Conservation (phyloP, 2,888 invertebrate genomes). For the Brachypterus glaber region DNA sequence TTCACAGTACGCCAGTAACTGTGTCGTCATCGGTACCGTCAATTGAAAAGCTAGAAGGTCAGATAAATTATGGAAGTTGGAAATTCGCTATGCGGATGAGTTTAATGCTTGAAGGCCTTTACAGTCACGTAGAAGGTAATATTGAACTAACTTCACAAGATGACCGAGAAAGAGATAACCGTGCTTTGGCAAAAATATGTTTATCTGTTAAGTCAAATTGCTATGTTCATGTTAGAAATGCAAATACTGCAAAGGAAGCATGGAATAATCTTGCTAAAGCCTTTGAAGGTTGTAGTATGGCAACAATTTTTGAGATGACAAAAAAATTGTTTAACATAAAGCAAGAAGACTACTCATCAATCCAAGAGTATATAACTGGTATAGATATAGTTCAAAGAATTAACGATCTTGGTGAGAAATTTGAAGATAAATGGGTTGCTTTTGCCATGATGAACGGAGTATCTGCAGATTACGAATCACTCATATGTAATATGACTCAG, state of each 20-base stretch:
- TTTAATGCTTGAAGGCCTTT: slow-evolving; percentile 7
- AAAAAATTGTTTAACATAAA: slow-evolving; percentile 1
- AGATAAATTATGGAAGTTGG: slow-evolving; percentile 9
- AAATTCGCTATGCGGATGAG: slow-evolving; percentile 7
- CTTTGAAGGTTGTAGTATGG: slow-evolving; percentile 3
- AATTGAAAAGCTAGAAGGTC: slow-evolving; percentile 9
- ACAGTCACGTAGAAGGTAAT: not conserved
- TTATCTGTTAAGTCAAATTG: slow-evolving; percentile 6
- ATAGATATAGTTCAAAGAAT: no score
- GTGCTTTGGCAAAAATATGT: slow-evolving; percentile 8
- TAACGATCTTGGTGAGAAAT: no score
- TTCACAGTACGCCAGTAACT: no score
- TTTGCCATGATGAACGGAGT: no score
- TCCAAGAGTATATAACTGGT: slow-evolving; percentile 6
- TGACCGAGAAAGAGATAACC: slow-evolving; percentile 7
- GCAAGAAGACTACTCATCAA: slow-evolving; percentile 2
- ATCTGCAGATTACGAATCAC: no score
- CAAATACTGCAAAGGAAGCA: slow-evolving; percentile 5
- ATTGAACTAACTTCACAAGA: not conserved
- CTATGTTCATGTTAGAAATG: slow-evolving; percentile 4
- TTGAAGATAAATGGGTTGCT: no score
- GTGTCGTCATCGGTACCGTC: no score
- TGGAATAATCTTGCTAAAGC: slow-evolving; percentile 9
- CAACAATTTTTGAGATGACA: not conserved
- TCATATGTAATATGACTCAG: no score